Evolutionary conservation across 2,888 invertebrate genomes (phyloP).

Genomic region (Stenodera caucasica): DNA sequence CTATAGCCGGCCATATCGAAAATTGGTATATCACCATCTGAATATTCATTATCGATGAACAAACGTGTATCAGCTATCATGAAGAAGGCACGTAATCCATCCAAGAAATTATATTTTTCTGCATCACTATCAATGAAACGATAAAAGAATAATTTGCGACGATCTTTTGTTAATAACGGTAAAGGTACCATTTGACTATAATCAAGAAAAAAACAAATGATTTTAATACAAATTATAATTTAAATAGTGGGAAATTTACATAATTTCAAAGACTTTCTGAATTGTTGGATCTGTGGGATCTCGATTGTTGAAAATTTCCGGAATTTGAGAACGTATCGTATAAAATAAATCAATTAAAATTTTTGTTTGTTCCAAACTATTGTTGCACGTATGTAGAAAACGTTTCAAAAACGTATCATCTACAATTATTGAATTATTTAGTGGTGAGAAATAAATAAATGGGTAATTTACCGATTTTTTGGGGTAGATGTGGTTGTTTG

Average conservation of each 20-base stretch:
- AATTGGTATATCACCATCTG: constrained; percentile 71
- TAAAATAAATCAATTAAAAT: constrained; percentile 55
- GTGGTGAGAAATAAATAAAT: not conserved
- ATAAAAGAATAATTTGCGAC: constrained; percentile 69
- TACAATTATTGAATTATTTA: constrained; percentile 46
- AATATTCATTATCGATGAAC: constrained; percentile 60
- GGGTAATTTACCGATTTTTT: constrained; percentile 62
- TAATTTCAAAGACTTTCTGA: constrained; percentile 59
- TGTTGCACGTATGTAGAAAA: constrained; percentile 61
- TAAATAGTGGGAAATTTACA: constrained; percentile 59
- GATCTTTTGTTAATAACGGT: constrained; percentile 67
- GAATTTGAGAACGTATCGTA: constrained; percentile 62
- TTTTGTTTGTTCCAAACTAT: constrained; percentile 64
- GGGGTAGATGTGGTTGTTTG: constrained; percentile 68
- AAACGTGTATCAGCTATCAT: constrained; percentile 72
- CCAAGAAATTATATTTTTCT: constrained; percentile 67
- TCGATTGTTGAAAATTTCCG: constrained; percentile 64
- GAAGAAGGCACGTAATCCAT: constrained; percentile 70
- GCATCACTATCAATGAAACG: constrained; percentile 65
- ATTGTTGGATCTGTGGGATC: constrained; percentile 61
- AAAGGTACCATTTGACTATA: constrained; percentile 70
- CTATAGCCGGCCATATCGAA: constrained; percentile 70
- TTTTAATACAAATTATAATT: no score
- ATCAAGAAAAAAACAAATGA: constrained; percentile 27
- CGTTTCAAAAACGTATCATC: constrained; percentile 62